Evolutionary conservation across 2,888 invertebrate genomes (phyloP).

Genomic region (Pemphredon lugubris): DNA sequence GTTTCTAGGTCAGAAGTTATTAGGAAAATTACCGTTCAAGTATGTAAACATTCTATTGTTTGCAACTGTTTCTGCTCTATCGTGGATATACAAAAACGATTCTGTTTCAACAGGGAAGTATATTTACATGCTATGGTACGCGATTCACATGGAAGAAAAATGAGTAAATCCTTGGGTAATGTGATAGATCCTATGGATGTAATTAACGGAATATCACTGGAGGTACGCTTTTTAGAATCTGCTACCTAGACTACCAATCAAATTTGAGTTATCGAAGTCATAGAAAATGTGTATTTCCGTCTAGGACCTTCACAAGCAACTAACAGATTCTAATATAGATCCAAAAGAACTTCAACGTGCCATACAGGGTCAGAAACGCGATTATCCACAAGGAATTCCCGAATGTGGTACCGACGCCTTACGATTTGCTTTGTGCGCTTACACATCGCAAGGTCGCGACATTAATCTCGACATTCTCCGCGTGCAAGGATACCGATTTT

Average conservation of each 20-base stretch:
- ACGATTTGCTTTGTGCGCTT: constrained; percentile 94
- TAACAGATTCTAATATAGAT: constrained; percentile 92
- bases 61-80: not conserved
- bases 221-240: constrained; percentile 80
- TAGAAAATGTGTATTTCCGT: constrained; percentile 23
- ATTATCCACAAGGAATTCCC: constrained; percentile 94
- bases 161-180: constrained; percentile 99
- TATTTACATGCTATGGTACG: constrained; percentile 98
- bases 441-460: constrained; percentile 94
- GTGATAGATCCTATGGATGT: constrained; percentile 99
- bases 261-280: constrained; percentile 9
- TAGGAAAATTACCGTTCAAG: constrained; percentile 95
- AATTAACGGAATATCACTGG: constrained; percentile 91
- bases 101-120: constrained; percentile 85
- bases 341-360: constrained; percentile 86
- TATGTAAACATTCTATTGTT: constrained; percentile 63
- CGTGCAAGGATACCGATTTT: constrained; percentile 96
- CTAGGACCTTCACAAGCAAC: constrained; percentile 86
- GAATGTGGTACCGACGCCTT: constrained; percentile 98
- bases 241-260: not conserved
- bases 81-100: not conserved
- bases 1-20: constrained; percentile 95
- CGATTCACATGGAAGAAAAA: constrained; percentile 98
- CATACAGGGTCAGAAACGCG: constrained; percentile 81
- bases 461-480: constrained; percentile 98